Conservation (phyloP, 1,140 invertebrate species). For the Drosophila mauritiana region DNA sequence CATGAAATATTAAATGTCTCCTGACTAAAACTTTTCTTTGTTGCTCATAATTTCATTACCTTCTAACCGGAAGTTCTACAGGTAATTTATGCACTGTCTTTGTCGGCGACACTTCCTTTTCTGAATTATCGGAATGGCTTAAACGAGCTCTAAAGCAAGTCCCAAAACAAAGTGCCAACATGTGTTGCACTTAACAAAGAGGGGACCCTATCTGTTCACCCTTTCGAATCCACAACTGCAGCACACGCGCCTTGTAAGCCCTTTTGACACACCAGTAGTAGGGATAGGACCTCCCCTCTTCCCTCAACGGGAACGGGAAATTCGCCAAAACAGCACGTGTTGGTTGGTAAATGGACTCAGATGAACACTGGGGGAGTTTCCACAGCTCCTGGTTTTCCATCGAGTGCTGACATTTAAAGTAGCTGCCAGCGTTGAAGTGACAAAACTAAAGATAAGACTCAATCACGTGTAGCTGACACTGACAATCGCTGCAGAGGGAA, state of each 20-base stretch:
- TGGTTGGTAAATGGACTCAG: conserved; percentile 33
- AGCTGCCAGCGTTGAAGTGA: conserved; percentile 80
- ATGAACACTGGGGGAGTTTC: background rate
- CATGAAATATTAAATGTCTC: too few relatives aligned
- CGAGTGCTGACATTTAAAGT: conserved; percentile 78
- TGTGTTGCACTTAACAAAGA: conserved; percentile 75
- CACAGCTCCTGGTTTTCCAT: conserved; percentile 16
- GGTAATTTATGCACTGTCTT: conserved; percentile 18
- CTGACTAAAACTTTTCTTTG: background rate
- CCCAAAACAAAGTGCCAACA: conserved; percentile 74
- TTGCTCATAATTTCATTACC: background rate
- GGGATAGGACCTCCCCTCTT: conserved; percentile 7
- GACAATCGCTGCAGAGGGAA: conserved; percentile 52
- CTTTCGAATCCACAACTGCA: conserved; percentile 27
- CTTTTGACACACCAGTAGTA: conserved; percentile 50
- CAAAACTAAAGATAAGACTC: conserved; percentile 83
- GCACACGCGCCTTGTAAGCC: conserved; percentile 46
- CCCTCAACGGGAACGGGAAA: conserved; percentile 17
- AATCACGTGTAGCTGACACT: conserved; percentile 80
- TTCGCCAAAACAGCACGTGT: conserved; percentile 67
- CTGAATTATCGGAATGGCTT: conserved; percentile 40
- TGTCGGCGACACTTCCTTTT: conserved; percentile 7
- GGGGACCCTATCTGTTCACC: conserved; percentile 19
- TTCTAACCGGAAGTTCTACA: background rate
- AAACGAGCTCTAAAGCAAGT: conserved; percentile 65